These are phyloP conservation scores for Cynopterus brachyotis DNA, from an alignment of 2,113 vertebrate genomes.

Conservation along the genomic window DNA sequence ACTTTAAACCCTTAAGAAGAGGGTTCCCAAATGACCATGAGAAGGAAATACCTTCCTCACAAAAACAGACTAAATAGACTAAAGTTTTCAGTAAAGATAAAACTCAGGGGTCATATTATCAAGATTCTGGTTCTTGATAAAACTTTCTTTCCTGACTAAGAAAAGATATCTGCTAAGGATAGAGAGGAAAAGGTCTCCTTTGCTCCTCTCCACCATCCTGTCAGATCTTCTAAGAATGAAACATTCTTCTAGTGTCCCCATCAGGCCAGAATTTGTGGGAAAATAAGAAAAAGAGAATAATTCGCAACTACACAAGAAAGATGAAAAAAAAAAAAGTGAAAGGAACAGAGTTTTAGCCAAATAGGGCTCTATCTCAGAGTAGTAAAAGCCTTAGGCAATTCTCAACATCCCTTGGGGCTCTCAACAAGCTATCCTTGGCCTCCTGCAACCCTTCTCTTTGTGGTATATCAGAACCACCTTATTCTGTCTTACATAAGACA, in stretches of 20 bases:
- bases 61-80: background rate
- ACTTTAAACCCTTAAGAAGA: background rate
- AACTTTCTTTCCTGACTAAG: background rate
- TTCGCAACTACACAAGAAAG: background rate
- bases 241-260: background rate
- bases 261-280: background rate
- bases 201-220: background rate
- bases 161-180: background rate
- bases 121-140: background rate
- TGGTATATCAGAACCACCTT: background rate
- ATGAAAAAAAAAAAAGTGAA: background rate
- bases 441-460: background rate
- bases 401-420: background rate
- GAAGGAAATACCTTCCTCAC: background rate
- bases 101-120: background rate
- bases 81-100: background rate
- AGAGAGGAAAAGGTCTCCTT: background rate
- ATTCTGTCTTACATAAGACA: background rate
- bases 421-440: too few relatives aligned
- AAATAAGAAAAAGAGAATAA: background rate
- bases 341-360: background rate
- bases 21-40: background rate
- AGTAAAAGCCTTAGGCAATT: background rate
- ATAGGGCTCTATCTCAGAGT: background rate
- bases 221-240: background rate